Evolutionary conservation across 2,797 vertebrate species (phyloP), one percentile per base, ranked within the genome.

Genomic region (Monodelphis domestica): DNA sequence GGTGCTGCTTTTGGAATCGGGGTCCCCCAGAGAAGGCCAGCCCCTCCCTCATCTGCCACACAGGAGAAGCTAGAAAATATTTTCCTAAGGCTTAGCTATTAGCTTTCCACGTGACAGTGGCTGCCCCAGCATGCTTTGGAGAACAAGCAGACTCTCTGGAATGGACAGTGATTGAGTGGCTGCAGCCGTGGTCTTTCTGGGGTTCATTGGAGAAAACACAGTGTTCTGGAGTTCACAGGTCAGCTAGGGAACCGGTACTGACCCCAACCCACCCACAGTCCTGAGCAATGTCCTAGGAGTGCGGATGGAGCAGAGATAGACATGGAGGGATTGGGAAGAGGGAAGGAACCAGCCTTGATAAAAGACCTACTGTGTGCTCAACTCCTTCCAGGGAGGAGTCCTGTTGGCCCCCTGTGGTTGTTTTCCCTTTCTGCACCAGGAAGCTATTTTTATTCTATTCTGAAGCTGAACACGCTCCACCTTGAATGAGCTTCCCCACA

Each of bases 1-100:
- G 3, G 21, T 4, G 90, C 30, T 10, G 59, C 84, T 1, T 9
- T 26, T 17, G 10, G 53, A 45, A 29, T 30, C 21, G 38, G 12
- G 12, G 89, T 30, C 55, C 17, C 2, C 50, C 5, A 0, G 0
- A 24, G 45, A 10, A 5, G 28, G 55, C 1, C 9, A 21, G 57
- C 10, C 30, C 38, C 24, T 38, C 1, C 12, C 45, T 0, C 52
- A 0, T 11, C 53, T 0, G 87, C 90, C 53, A 2, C 33, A 4
- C 0, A 15, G 15, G 70, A 90, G 88, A 52, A 84, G 57, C 4
- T 63, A 70, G 89, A 87, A 93, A 57, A 54, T 28, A 4, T 53
- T 53, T 55, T 28, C 54, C 5, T 14, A 70, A 53, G 63, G 26
- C 30, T 54, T 17, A 26, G 4, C 1, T 10, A 17, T 50, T 24